Conservation (phyloP, 2,113 vertebrate species). For the Arenaria interpres region DNA sequence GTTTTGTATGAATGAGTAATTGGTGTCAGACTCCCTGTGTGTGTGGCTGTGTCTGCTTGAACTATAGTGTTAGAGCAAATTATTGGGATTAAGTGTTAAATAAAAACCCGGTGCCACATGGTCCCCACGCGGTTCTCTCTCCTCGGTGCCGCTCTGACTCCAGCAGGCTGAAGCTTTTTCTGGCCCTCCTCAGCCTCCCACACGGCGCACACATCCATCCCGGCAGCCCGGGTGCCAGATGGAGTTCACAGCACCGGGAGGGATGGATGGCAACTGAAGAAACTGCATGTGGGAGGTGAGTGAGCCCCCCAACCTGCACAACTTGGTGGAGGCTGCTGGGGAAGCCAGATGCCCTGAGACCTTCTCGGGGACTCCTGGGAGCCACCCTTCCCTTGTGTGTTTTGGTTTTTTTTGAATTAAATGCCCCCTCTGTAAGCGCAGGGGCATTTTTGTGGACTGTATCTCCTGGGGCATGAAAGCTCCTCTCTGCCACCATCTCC, state of each 20-base stretch:
- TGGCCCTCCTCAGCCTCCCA: background rate
- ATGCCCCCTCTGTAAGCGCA: background rate
- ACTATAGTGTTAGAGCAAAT: fast-evolving
- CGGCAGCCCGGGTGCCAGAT: background rate
- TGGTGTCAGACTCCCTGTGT: background rate
- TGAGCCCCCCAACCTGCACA: fast-evolving
- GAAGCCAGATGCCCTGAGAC: background rate
- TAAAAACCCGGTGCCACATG: background rate
- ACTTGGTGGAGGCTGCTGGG: background rate
- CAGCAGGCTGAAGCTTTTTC: background rate
- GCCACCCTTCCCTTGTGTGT: fast-evolving
- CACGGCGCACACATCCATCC: background rate
- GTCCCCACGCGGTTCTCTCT: background rate
- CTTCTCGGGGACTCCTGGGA: background rate
- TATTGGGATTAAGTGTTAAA: background rate
- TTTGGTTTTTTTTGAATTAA: background rate
- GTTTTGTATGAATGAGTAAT: background rate
- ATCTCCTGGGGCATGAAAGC: fast-evolving
- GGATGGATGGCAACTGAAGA: background rate
- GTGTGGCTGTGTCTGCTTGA: background rate
- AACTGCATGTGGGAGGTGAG: background rate
- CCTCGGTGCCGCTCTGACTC: background rate
- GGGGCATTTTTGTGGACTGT: background rate
- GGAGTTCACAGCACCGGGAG: background rate
- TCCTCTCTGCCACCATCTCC: background rate